Percentiles rank a stretch among this genome's conserved stretches.
phyloP scores from a whole-genome alignment of 2,888 invertebrate species.

The Campoplex nolae region DNA sequence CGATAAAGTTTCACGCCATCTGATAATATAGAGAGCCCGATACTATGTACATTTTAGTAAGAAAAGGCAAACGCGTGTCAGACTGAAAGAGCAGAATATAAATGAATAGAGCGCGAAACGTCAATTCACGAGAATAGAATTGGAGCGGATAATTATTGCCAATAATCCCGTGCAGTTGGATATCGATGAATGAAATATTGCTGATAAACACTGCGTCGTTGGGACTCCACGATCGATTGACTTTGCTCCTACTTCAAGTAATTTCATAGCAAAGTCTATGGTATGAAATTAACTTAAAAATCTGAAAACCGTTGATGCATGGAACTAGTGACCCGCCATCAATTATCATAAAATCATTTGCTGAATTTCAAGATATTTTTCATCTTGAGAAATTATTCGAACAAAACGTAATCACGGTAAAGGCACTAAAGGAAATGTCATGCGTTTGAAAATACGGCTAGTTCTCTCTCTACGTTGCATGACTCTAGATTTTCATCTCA shows the following conservation, averaged over 20 bases:
- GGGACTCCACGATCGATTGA: neutral
- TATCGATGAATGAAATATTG: neutral
- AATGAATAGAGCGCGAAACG: neutral
- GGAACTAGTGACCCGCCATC: no score
- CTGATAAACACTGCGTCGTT: neutral
- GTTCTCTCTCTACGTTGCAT: neutral
- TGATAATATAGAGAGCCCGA: conserved; percentile 37
- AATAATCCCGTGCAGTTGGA: neutral
- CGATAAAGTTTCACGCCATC: conserved; percentile 59
- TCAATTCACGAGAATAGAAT: neutral
- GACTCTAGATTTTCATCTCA: neutral
- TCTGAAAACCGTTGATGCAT: no score
- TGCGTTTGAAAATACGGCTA: neutral
- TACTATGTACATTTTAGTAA: conserved; percentile 1
- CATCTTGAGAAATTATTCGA: neutral
- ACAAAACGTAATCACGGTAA: neutral
- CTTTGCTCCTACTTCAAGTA: neutral
- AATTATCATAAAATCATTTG: no score
- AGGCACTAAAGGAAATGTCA: neutral
- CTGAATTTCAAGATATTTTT: neutral
- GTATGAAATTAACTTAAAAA: no score
- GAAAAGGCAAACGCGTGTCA: conserved; percentile 27
- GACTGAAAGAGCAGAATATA: conserved; percentile 1
- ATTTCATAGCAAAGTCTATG: neutral
- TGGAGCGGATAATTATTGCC: neutral